Evolutionary conservation across 2,797 vertebrate genomes (phyloP).

Genomic region (Uromys caudimaculatus): DNA sequence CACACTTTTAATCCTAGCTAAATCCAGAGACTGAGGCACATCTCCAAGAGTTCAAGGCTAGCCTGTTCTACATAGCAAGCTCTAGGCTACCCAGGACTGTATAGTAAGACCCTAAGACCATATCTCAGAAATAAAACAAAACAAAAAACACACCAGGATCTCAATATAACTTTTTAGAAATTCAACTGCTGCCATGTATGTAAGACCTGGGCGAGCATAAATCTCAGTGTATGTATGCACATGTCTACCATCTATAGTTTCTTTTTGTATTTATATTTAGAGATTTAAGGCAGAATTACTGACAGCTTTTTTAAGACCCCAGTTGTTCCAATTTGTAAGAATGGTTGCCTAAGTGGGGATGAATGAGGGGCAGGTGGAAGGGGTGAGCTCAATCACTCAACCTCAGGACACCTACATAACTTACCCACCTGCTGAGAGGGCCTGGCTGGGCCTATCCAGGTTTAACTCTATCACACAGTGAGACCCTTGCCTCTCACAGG

Average conservation of each 20-base stretch:
- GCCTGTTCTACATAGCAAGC: not conserved
- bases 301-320: not conserved
- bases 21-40: not conserved
- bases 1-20: not conserved
- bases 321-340: not conserved
- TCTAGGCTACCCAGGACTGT: not conserved
- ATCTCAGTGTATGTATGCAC: not conserved
- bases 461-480: not conserved
- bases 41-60: not conserved
- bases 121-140: not conserved
- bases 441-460: not conserved
- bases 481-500: not conserved
- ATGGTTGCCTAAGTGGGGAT: not conserved
- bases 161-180: conserved; percentile 8
- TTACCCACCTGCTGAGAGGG: not conserved
- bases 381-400: accelerated
- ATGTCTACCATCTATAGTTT: not conserved
- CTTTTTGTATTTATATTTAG: conserved; percentile 2
- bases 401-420: not conserved
- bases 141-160: not conserved
- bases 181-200: not conserved
- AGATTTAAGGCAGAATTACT: not conserved
- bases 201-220: not conserved
- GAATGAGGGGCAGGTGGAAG: not conserved
- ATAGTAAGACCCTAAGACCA: not conserved